Conservation (phyloP, 1,140 invertebrate genomes). For the Microplitis demolitor region DNA sequence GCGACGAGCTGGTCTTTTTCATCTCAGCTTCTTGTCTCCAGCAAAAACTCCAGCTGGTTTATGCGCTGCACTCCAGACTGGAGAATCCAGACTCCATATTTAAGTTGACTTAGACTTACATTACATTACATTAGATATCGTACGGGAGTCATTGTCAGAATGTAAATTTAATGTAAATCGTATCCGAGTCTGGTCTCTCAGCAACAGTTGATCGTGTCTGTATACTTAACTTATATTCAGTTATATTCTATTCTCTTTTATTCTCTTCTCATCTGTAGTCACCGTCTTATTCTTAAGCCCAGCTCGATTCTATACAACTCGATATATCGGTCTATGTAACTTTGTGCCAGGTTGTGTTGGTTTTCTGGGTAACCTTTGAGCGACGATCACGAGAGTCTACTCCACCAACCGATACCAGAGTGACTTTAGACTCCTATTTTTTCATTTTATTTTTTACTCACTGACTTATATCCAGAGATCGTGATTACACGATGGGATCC, state of each 20-base stretch:
- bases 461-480: not conserved
- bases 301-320: too few species aligned
- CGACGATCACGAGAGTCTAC: slow-evolving; percentile 13
- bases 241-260: too few species aligned
- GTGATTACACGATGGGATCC: slow-evolving; percentile 41
- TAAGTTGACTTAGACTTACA: too few species aligned
- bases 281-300: too few species aligned
- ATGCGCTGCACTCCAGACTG: not conserved
- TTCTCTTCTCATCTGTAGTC: too few species aligned
- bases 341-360: too few species aligned
- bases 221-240: too few species aligned
- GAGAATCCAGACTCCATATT: not conserved
- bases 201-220: too few species aligned
- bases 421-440: not conserved
- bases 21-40: not conserved
- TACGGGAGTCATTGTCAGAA: slow-evolving; percentile 29
- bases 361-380: slow-evolving; percentile 8
- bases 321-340: too few species aligned
- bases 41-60: not conserved
- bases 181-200: not conserved
- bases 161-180: slow-evolving; percentile 38
- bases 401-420: not conserved
- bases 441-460: slow-evolving; percentile 1
- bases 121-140: not conserved
- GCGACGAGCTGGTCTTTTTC: not conserved